Evolutionary conservation across 2,888 invertebrate species (phyloP).

Genomic region (Chymomyza procnemis): DNA sequence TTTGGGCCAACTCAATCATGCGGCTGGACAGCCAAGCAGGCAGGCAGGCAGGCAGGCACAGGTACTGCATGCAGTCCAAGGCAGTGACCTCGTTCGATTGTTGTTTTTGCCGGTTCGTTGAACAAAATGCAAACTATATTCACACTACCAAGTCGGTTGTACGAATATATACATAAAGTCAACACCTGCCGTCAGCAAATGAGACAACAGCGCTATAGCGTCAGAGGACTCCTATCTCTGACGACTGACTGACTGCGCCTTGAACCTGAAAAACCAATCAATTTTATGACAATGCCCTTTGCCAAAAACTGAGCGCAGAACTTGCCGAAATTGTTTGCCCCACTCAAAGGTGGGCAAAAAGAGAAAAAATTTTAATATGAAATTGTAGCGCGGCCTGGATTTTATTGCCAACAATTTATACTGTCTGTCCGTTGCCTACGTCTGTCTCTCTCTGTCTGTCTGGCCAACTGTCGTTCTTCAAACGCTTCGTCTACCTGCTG

Average conservation of each 20-base stretch:
- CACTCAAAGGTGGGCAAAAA: too few relatives aligned
- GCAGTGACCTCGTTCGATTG: constrained; percentile 45
- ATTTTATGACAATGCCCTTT: constrained; percentile 51
- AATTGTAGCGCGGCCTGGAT: not conserved
- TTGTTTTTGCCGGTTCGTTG: not conserved
- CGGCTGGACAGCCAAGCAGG: constrained; percentile 19
- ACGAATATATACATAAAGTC: not conserved
- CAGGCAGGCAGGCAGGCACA: not conserved
- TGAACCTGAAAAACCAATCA: constrained; percentile 68
- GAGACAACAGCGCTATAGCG: constrained; percentile 15
- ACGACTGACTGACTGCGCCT: constrained; percentile 22
- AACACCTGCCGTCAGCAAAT: constrained; percentile 17
- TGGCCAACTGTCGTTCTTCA: not conserved
- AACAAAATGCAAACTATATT: constrained; percentile 6
- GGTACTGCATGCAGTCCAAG: not conserved
- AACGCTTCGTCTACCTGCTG: not conserved
- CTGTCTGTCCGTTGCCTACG: not conserved
- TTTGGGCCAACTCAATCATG: constrained; percentile 4
- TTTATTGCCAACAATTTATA: not conserved
- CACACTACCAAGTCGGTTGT: not conserved
- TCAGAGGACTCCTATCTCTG: constrained; percentile 1
- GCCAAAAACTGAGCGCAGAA: not conserved
- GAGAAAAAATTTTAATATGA: constrained; percentile 38
- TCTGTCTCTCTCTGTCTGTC: constrained; percentile 1
- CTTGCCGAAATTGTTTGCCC: not conserved